Evolutionary conservation across 2,888 invertebrate genomes (phyloP).

Genomic region (Erebia ligea): DNA sequence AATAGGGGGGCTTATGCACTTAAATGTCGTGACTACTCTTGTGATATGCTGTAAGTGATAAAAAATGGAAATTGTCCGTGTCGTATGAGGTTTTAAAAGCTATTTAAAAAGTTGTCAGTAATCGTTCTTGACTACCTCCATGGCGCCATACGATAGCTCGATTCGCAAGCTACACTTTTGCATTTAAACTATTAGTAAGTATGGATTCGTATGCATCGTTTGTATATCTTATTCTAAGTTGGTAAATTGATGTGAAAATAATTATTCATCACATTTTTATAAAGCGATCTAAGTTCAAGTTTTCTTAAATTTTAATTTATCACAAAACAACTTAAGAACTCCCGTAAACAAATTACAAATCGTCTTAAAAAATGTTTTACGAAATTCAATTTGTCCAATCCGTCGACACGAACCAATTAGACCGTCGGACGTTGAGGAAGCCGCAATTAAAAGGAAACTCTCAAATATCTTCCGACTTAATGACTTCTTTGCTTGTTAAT

Average conservation of each 20-base stretch:
- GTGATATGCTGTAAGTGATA: constrained; percentile 51
- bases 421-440: constrained; percentile 73
- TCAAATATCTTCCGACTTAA: constrained; percentile 81
- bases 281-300: constrained; percentile 30
- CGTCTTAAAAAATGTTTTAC: constrained; percentile 50
- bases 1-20: constrained; percentile 71
- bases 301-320: constrained; percentile 31
- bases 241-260: background rate
- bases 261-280: constrained; percentile 21
- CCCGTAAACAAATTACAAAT: constrained; percentile 44
- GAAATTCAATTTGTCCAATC: constrained; percentile 70
- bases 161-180: background rate
- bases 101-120: constrained; percentile 19
- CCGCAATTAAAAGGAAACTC: constrained; percentile 81
- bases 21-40: constrained; percentile 68
- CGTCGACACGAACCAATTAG: constrained; percentile 79
- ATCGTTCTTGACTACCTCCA: constrained; percentile 7
- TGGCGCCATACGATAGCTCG: constrained; percentile 4
- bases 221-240: too few species aligned
- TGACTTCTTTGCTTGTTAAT: constrained; percentile 84
- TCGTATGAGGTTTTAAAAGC: constrained; percentile 16
- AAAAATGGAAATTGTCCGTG: constrained; percentile 35
- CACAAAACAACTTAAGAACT: constrained; percentile 35
- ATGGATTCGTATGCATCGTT: background rate
- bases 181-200: background rate